Percentiles rank a stretch among this genome's conserved stretches.
These are phyloP conservation scores for Hozukius guyotensis DNA, from an alignment of 2,797 vertebrate genomes.

Conservation along the genomic window DNA sequence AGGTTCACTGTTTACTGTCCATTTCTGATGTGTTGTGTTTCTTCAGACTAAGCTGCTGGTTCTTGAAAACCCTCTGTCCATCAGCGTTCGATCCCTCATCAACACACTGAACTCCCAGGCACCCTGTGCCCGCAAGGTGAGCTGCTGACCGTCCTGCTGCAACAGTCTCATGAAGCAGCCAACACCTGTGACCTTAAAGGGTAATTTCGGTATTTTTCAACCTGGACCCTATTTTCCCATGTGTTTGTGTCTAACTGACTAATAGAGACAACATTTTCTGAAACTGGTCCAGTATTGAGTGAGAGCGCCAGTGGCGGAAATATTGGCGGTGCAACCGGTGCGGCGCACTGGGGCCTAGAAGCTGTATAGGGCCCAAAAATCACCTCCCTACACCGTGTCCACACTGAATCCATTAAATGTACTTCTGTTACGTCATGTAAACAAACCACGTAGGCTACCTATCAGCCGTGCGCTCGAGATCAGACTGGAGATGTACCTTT, in stretches of 20 bases:
- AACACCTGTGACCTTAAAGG: background rate
- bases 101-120: slow-evolving; percentile 59
- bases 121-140: slow-evolving; percentile 74
- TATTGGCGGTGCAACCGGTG: too few relatives aligned
- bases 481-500: too few relatives aligned
- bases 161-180: background rate
- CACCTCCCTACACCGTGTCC: too few relatives aligned
- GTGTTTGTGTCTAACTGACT: too few relatives aligned
- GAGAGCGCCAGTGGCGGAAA: rapidly evolving
- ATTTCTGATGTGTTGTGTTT: background rate
- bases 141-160: background rate
- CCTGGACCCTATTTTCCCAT: too few relatives aligned
- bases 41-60: slow-evolving; percentile 76
- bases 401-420: rapidly evolving
- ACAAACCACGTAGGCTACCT: too few relatives aligned
- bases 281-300: too few relatives aligned
- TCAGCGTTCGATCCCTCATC: slow-evolving; percentile 71
- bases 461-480: too few relatives aligned
- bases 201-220: rapidly evolving
- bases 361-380: rapidly evolving
- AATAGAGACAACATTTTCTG: too few relatives aligned
- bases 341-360: rapidly evolving
- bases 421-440: too few relatives aligned
- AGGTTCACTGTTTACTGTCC: background rate
- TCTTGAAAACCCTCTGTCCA: slow-evolving; percentile 78